Evolutionary conservation across 2,797 vertebrate species (phyloP), one percentile per base, ranked within the genome.

Genomic region (Pseudochaenichthys georgianus): DNA sequence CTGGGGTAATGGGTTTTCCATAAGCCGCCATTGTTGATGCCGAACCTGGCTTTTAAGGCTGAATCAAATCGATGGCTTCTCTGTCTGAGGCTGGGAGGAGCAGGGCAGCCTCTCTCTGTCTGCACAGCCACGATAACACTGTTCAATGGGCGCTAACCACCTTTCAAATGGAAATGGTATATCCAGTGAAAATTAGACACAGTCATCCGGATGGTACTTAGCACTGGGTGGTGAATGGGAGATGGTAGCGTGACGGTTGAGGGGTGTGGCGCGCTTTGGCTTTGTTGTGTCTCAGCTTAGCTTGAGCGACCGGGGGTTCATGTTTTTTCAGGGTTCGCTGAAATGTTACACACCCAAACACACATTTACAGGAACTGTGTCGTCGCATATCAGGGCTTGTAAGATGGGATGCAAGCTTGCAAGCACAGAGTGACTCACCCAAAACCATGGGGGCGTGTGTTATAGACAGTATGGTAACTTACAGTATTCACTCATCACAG

Each of bases 351-450:
- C 70, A 59, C 47, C 12, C 45, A 52, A 52, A 58, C 51, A 19
- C 50, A 19, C 21, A 13, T 17, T 4, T 5, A 75, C 63, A 74
- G 57, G 80, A 48, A 61, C 48, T n/a, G 50, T 31, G 61, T 62
- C 80, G 68, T n/a, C n/a, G n/a, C 80, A 81, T 38, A 67, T 46
- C 10, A 72, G 70, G 63, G 60, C 75, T 69, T 82, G 77, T 70
- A 67, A 73, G 73, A 81, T 61, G 60, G 51, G 69, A 83, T 91
- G 87, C 88, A 91, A 83, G 81, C 84, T 85, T 93, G 89, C 90
- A 93, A 87, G 84, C 90, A 90, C 88, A 89, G 82, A 81, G 75
- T 93, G 93, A 93, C 89, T 94, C 93, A 93, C 86, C 80, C 86
- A 68, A 84, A 88, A 89, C 78, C 81, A 77, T 43, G 57, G 81